Percentiles rank a stretch among this genome's conserved stretches.
phyloP scores from a whole-genome alignment of 2,113 vertebrate genomes.

The Dipodomys merriami region DNA sequence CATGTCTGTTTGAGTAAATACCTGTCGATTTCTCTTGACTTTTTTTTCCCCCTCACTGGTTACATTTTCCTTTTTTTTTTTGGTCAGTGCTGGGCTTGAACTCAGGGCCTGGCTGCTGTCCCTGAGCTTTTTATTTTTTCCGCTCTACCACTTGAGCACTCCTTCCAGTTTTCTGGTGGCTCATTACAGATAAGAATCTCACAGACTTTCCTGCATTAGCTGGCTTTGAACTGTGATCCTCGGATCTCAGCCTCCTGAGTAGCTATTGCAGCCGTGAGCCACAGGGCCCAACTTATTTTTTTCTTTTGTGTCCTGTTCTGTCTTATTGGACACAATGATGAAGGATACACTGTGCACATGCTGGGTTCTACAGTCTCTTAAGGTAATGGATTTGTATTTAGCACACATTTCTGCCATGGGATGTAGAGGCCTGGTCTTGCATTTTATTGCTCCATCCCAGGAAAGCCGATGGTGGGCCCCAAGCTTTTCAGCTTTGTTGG shows the following conservation, averaged over 20 bases:
- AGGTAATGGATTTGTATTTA: conserved; percentile 14
- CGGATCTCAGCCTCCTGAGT: too few species aligned
- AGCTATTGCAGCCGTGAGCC: too few species aligned
- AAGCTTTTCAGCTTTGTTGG: neutral
- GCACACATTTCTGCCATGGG: neutral
- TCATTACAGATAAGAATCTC: too few species aligned
- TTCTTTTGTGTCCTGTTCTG: neutral
- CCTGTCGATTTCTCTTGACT: neutral
- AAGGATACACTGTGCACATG: neutral
- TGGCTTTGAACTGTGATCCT: too few species aligned
- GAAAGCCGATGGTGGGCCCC: neutral
- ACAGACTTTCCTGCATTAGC: too few species aligned
- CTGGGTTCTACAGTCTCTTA: neutral
- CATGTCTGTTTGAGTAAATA: neutral
- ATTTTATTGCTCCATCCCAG: neutral
- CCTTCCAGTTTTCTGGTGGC: too few species aligned
- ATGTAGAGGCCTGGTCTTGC: neutral
- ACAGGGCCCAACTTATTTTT: neutral
- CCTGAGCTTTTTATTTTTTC: too few species aligned
- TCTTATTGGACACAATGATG: neutral
- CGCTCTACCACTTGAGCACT: too few species aligned
- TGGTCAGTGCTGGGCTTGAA: neutral
- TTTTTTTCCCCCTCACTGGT: neutral
- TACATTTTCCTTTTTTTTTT: neutral
- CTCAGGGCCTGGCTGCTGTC: too few species aligned